Conservation (phyloP, 2,113 vertebrate species). For the Eulemur macaco region DNA sequence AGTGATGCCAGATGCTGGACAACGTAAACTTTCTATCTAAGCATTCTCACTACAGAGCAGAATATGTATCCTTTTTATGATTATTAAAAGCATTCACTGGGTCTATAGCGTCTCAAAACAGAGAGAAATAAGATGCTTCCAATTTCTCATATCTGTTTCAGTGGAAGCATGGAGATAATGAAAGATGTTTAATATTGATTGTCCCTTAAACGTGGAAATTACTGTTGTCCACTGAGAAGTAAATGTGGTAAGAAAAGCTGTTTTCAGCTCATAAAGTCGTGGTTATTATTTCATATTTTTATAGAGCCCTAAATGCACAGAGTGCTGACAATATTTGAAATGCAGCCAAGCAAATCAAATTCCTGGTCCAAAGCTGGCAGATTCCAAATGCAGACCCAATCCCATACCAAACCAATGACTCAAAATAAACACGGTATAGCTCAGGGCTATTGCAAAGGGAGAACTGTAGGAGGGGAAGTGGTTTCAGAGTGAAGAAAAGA, state of each 20-base stretch:
- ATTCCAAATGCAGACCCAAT: not conserved
- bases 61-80: not conserved
- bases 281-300: slow-evolving; percentile 75
- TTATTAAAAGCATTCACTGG: not conserved
- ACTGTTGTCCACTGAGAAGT: slow-evolving; percentile 51
- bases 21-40: not conserved
- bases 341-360: slow-evolving; percentile 60
- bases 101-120: not conserved
- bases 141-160: not conserved
- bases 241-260: slow-evolving; percentile 56
- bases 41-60: not conserved
- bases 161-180: not conserved
- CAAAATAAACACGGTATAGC: not conserved
- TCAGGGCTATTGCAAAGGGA: not conserved
- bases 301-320: slow-evolving; percentile 56
- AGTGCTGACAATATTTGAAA: slow-evolving; percentile 73
- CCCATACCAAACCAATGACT: slow-evolving; percentile 42
- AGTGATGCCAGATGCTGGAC: not conserved
- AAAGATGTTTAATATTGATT: not conserved
- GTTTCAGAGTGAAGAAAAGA: slow-evolving; percentile 46
- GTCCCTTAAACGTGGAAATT: slow-evolving; percentile 46
- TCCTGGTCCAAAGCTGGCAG: slow-evolving; percentile 33
- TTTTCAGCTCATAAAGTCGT: slow-evolving; percentile 71
- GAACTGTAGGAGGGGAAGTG: not conserved
- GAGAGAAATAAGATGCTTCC: not conserved